These are phyloP conservation scores for Archivesica marissinica DNA, from an alignment of 1,140 invertebrate species.

Conservation along the genomic window DNA sequence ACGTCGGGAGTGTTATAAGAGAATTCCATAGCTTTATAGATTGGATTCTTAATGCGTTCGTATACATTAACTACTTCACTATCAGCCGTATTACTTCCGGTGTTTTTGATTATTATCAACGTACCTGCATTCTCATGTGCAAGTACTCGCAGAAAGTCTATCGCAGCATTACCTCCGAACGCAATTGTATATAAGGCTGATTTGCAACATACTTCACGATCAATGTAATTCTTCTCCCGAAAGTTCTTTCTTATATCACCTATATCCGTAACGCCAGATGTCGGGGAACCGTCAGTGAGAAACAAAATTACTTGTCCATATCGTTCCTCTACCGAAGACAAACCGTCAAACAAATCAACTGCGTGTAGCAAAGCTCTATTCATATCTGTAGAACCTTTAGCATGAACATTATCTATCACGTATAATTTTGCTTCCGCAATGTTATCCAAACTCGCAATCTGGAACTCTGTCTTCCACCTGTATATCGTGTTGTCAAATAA, in stretches of 20 bases:
- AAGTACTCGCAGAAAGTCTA: conserved; percentile 22
- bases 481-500: background rate
- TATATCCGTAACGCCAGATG: background rate
- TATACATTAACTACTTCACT: conserved; percentile 4
- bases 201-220: conserved; percentile 13
- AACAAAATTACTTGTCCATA: conserved; percentile 32
- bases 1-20: background rate
- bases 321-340: background rate
- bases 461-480: conserved; percentile 4
- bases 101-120: conserved; percentile 4
- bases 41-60: conserved; percentile 30
- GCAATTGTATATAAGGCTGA: background rate
- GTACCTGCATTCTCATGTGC: conserved; percentile 26
- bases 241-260: conserved; percentile 1
- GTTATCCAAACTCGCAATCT: background rate
- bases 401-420: background rate
- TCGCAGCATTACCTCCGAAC: background rate
- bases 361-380: conserved; percentile 5
- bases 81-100: background rate
- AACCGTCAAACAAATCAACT: background rate
- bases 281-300: conserved; percentile 34
- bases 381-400: conserved; percentile 22
- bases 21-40: conserved; percentile 20
- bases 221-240: background rate
- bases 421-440: background rate